Conservation (phyloP, 2,888 invertebrate genomes). For the Dioctria rufipes region DNA sequence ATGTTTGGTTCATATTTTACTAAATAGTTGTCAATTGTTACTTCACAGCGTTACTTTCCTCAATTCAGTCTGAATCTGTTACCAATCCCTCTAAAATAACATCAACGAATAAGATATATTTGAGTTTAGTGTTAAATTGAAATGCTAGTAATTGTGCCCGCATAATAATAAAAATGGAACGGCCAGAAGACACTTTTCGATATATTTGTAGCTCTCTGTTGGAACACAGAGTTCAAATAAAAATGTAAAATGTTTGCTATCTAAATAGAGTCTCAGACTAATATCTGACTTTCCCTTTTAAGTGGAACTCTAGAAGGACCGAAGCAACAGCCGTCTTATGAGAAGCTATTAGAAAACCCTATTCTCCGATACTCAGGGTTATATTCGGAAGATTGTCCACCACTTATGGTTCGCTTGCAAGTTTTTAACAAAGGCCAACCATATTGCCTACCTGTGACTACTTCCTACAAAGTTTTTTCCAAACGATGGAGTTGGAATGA, state of each 20-base stretch:
- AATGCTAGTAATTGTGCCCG: not conserved
- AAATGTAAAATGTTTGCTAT: slow-evolving; percentile 81
- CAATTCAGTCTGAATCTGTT: too few relatives aligned
- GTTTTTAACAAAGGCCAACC: slow-evolving; percentile 86
- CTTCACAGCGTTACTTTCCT: too few relatives aligned
- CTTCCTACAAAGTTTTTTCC: slow-evolving; percentile 93
- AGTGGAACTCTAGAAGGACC: slow-evolving; percentile 96
- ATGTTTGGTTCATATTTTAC: too few relatives aligned
- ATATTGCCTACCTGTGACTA: slow-evolving; percentile 88
- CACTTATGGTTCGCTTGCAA: slow-evolving; percentile 90
- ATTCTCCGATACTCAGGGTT: slow-evolving; percentile 92
- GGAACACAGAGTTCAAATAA: slow-evolving; percentile 88
- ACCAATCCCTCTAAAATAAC: too few relatives aligned
- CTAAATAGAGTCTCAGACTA: not conserved
- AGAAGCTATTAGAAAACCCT: slow-evolving; percentile 88
- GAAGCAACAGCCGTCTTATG: slow-evolving; percentile 88
- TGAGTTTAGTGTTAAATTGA: not conserved
- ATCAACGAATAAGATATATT: too few relatives aligned
- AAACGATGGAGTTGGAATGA: slow-evolving; percentile 99
- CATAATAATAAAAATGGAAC: slow-evolving; percentile 77
- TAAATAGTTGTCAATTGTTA: too few relatives aligned
- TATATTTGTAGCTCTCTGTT: slow-evolving; percentile 94
- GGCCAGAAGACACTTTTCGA: slow-evolving; percentile 84
- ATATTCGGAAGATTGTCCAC: slow-evolving; percentile 87
- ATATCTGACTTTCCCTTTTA: slow-evolving; percentile 55